phyloP scores from a whole-genome alignment of 2,113 vertebrate genomes.

The Eonycteris spelaea region DNA sequence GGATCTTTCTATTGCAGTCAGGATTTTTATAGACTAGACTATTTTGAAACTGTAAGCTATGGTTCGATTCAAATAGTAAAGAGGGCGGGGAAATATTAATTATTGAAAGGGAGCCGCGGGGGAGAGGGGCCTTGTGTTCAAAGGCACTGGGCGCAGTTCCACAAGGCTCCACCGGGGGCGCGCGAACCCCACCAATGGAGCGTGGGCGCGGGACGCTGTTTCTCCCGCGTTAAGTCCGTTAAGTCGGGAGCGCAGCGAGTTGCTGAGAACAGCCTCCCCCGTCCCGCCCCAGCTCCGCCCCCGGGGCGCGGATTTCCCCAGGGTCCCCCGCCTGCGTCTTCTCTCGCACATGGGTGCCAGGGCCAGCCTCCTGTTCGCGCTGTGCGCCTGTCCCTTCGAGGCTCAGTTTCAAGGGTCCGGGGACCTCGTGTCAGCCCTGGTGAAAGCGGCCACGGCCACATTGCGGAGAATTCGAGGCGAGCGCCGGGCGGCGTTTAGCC shows the following conservation, averaged over 20 bases:
- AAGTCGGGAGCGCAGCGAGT: slow-evolving; percentile 27
- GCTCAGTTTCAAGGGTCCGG: background rate
- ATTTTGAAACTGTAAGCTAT: background rate
- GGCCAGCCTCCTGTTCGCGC: background rate
- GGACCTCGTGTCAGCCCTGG: background rate
- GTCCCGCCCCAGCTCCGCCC: background rate
- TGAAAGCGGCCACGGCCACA: background rate
- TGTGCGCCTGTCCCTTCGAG: background rate
- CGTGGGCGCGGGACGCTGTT: fast-evolving
- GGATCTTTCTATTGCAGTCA: background rate
- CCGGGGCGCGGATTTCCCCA: background rate
- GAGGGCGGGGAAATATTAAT: background rate
- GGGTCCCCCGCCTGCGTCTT: background rate
- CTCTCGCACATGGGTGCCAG: background rate
- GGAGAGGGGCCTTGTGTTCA: background rate
- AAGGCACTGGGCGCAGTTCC: background rate
- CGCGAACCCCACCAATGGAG: background rate
- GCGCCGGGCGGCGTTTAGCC: background rate
- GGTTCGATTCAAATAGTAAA: background rate
- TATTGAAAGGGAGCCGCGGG: too few species aligned
- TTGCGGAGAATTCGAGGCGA: slow-evolving; percentile 13
- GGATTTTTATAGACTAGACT: background rate
- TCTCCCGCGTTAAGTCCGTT: slow-evolving; percentile 30
- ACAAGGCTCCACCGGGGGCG: slow-evolving; percentile 28
- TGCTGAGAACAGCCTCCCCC: background rate